Evolutionary conservation across 2,797 vertebrate species (phyloP).

Genomic region (Huso huso): DNA sequence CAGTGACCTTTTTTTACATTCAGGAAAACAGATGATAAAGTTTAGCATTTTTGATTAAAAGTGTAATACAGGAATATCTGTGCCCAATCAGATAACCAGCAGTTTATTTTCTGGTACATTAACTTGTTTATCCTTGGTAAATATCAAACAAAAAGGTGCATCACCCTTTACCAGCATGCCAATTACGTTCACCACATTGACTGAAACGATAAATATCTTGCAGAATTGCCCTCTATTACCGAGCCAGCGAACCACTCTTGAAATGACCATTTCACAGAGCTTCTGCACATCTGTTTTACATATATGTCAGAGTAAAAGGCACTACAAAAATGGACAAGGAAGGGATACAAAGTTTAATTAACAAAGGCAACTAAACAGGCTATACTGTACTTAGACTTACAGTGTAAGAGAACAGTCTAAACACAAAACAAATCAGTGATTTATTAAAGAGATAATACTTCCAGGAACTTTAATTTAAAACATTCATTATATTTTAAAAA

Average conservation of each 20-base stretch:
- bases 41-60: too few relatives aligned
- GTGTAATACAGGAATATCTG: too few relatives aligned
- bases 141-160: too few relatives aligned
- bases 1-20: too few relatives aligned
- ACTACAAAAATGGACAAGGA: constrained; percentile 6
- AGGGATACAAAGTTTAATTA: not conserved
- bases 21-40: too few relatives aligned
- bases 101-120: too few relatives aligned
- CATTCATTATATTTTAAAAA: not conserved
- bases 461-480: not conserved
- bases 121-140: not conserved
- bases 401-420: not conserved
- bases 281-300: not conserved
- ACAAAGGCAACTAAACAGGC: not conserved
- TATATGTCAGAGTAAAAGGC: not conserved
- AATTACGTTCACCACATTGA: not conserved
- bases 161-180: constrained; percentile 20
- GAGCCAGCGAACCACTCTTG: constrained; percentile 2
- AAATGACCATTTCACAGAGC: not conserved
- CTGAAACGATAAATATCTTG: constrained; percentile 2
- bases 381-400: not conserved
- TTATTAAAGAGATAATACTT: not conserved
- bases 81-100: too few relatives aligned
- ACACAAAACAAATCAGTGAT: not conserved
- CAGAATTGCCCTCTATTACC: constrained; percentile 16